Evolutionary conservation across 2,113 vertebrate genomes (phyloP), one percentile per base, ranked within the genome.

Genomic region (Sylvilagus bachmani): DNA sequence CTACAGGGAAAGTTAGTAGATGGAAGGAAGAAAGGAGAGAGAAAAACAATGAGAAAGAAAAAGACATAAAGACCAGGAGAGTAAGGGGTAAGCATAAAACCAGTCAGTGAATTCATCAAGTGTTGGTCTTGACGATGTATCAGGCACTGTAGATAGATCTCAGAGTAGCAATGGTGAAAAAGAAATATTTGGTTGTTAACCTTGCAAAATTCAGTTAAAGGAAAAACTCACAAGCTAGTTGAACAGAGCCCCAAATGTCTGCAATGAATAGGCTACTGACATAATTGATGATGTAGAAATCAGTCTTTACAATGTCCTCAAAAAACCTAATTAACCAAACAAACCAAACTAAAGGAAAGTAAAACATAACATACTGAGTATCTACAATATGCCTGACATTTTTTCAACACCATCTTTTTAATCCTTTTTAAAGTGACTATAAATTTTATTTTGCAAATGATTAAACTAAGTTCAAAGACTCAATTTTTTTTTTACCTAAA

Each of bases 281-380:
- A 36, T 17, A 58, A 64, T 13, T 89, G 14, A 78, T 53, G 61
- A 85, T 53, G 51, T 10, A 75, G 44, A 93, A 67, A 58, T 88
- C 29, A 36, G 1, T 73, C 19, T 90, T 96, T 31, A 38, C 5
- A 71, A 33, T 85, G 29, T 36, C 22, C 11, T 92, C 17, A 73
- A 62, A 87, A 80, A 85, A 74, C 13, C 6, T 25, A 74, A 79
- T 62, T 91, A 33, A 82, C 29, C 22, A 55, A 82, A 81, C 61
- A 90, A 96, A 82, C 69, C 17, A n/a, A n/a, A 25, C 66, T 21
- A 71, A 33, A 77, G 36, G 24, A 71, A 89, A 88, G 19, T 62
- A 9, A 67, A 10, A 44, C 24, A 33, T 58, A 74, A 17, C 58
- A 83, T 69, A 74, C 10, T 33, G 27, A 69, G 24, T 3, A 83